Conservation (phyloP, 2,797 vertebrate genomes). For the Coranthus polyacanthus region DNA sequence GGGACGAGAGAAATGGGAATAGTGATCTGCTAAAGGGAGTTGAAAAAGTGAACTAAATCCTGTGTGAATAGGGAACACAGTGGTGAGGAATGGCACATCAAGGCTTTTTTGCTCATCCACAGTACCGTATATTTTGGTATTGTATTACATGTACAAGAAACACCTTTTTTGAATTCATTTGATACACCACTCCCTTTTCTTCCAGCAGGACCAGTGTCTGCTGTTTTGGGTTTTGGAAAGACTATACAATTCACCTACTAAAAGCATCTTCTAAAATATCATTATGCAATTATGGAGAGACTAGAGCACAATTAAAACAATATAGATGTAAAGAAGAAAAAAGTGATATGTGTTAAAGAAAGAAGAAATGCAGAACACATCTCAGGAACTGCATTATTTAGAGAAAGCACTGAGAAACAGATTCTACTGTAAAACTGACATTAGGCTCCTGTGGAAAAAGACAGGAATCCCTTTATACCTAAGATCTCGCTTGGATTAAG, state of each 20-base stretch:
- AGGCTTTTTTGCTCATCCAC: slow-evolving; percentile 28
- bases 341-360: background rate
- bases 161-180: slow-evolving; percentile 5
- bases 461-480: slow-evolving; percentile 59
- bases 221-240: slow-evolving; percentile 4
- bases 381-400: background rate
- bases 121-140: slow-evolving; percentile 27
- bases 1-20: slow-evolving; percentile 56
- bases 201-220: background rate
- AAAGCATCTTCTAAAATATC: slow-evolving; percentile 19
- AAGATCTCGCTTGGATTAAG: slow-evolving; percentile 56
- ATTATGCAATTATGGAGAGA: slow-evolving; percentile 1
- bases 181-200: slow-evolving; percentile 37
- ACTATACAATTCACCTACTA: slow-evolving; percentile 4
- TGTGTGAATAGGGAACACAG: slow-evolving; percentile 66
- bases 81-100: slow-evolving; percentile 61
- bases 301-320: background rate
- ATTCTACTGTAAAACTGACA: slow-evolving; percentile 27
- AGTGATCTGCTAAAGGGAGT: slow-evolving; percentile 59
- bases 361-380: slow-evolving; percentile 17
- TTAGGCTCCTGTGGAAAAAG: slow-evolving; percentile 28
- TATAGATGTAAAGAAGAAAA: background rate
- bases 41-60: slow-evolving; percentile 67
- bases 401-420: too few relatives aligned
- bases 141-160: slow-evolving; percentile 34